Evolutionary conservation across 2,888 invertebrate species (phyloP).

Genomic region (Polydrusus pterygomalis): DNA sequence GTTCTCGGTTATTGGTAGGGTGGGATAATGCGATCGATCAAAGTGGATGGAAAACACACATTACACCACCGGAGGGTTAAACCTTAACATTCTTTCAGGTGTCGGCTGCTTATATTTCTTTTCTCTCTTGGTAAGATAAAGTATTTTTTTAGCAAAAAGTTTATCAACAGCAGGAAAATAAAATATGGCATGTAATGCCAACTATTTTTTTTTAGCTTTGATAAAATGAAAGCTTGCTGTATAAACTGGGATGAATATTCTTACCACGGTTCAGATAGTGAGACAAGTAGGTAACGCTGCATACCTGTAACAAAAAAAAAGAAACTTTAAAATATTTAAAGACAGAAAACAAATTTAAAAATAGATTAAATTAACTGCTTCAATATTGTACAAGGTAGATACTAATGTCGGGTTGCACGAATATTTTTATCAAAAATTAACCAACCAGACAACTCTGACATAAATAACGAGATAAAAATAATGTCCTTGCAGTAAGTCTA

Average conservation of each 20-base stretch:
- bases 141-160: neutral
- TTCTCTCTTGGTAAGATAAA: slow-evolving; percentile 19
- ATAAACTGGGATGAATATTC: neutral
- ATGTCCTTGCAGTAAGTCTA: no score
- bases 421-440: no score
- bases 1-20: slow-evolving; percentile 60
- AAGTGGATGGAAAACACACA: slow-evolving; percentile 59
- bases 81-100: slow-evolving; percentile 53
- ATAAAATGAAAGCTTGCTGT: neutral
- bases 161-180: no score
- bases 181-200: no score
- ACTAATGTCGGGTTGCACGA: no score
- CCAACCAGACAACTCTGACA: no score
- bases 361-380: no score
- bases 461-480: no score
- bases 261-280: neutral
- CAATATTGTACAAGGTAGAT: no score
- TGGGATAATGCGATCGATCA: slow-evolving; percentile 56
- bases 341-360: no score
- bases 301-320: slow-evolving; percentile 1
- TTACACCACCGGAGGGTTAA: slow-evolving; percentile 37
- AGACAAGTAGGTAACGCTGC: neutral
- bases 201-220: neutral
- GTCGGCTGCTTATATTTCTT: slow-evolving; percentile 37
- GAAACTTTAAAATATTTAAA: neutral